phyloP scores from a whole-genome alignment of 2,888 invertebrate genomes.

The Trissoscelio sp. region DNA sequence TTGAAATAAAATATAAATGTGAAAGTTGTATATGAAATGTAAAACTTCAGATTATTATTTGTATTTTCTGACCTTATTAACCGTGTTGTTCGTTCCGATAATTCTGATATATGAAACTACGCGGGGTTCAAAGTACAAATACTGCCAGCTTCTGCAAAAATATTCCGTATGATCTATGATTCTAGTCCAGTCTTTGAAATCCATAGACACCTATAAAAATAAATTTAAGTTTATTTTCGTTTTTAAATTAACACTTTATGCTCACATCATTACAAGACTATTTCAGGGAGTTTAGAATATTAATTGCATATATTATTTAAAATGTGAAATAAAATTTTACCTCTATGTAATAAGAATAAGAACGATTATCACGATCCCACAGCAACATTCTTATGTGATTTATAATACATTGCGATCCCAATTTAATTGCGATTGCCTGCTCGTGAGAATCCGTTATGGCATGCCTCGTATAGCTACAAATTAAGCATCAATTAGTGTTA shows the following conservation, averaged over 20 bases:
- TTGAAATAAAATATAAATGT: no score
- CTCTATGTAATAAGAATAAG: constrained; percentile 95
- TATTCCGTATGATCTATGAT: constrained; percentile 96
- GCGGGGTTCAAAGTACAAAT: constrained; percentile 94
- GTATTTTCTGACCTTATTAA: constrained; percentile 88
- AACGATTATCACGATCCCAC: constrained; percentile 96
- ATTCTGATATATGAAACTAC: constrained; percentile 93
- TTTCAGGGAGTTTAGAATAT: constrained; percentile 3
- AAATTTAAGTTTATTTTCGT: no score
- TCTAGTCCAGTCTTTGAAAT: constrained; percentile 97
- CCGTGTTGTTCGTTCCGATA: constrained; percentile 97
- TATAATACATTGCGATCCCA: constrained; percentile 93
- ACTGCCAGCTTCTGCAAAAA: constrained; percentile 98
- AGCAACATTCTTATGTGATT: constrained; percentile 96
- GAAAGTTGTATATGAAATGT: no score
- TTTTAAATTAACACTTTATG: no score
- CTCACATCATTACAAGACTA: no score
- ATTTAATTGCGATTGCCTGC: constrained; percentile 93
- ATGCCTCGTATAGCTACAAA: constrained; percentile 91
- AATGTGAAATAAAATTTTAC: constrained; percentile 69
- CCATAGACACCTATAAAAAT: constrained; percentile 90
- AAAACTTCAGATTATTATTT: constrained; percentile 65
- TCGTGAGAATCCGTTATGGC: constrained; percentile 91
- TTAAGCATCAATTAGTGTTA: no score
- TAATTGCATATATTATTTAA: background rate